A percentile compares a stretch with the other conserved stretches of the same genome.
Conservation (phyloP, 2,113 vertebrate genomes). For the Bombycilla garrulus region DNA sequence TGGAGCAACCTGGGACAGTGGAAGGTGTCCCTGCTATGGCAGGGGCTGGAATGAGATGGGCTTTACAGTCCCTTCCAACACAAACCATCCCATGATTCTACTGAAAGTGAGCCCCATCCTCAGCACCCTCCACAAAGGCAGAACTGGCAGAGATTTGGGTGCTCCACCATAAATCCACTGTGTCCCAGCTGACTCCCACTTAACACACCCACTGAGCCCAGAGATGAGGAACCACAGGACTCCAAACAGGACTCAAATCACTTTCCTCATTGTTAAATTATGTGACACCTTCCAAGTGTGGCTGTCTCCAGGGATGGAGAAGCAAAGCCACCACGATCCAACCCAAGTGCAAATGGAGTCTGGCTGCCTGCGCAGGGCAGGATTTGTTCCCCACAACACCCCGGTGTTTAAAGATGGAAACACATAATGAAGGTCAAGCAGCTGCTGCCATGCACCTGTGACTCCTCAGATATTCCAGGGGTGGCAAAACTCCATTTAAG, state of each 20-base stretch:
- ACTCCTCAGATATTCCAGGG: neutral
- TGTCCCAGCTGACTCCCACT: neutral
- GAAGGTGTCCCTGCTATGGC: neutral
- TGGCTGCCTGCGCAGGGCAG: neutral
- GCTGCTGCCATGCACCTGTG: accelerated
- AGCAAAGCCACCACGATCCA: neutral
- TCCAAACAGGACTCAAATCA: accelerated
- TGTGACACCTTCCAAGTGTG: neutral
- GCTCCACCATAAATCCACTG: neutral
- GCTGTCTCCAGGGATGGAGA: neutral
- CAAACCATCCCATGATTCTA: neutral
- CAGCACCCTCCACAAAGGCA: neutral
- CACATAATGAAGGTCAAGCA: neutral
- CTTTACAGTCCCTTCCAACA: neutral
- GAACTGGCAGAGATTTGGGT: neutral
- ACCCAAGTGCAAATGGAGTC: accelerated
- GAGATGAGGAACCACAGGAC: neutral
- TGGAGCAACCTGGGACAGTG: neutral
- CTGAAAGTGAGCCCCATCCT: neutral
- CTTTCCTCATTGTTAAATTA: neutral
- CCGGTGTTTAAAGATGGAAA: accelerated
- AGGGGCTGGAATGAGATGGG: neutral
- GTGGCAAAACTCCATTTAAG: neutral
- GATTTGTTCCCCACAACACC: neutral
- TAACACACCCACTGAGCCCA: neutral